phyloP scores from a whole-genome alignment of 2,888 invertebrate genomes.

The Dryobota labecula region DNA sequence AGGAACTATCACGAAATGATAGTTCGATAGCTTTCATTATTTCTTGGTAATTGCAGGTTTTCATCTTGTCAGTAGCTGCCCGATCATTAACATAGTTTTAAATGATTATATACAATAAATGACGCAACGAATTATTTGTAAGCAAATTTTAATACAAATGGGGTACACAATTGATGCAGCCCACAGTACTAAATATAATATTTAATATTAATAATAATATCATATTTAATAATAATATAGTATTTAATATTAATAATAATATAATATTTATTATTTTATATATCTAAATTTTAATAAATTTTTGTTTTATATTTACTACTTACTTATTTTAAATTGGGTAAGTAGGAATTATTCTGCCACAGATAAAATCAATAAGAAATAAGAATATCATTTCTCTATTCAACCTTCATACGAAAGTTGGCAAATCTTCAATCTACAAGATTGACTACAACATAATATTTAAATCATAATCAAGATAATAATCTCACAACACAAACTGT shows the following conservation, averaged over 20 bases:
- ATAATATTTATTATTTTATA: too few relatives aligned
- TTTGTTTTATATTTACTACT: too few relatives aligned
- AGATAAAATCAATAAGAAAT: slow-evolving; percentile 25
- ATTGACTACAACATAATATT: slow-evolving; percentile 48
- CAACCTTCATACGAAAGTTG: slow-evolving; percentile 15
- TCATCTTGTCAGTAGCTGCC: neutral
- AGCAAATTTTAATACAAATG: too few relatives aligned
- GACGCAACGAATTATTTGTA: too few relatives aligned
- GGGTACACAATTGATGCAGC: too few relatives aligned
- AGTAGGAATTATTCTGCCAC: neutral
- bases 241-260: too few relatives aligned
- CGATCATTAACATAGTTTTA: too few relatives aligned
- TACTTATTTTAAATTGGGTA: slow-evolving; percentile 37
- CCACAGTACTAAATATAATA: too few relatives aligned
- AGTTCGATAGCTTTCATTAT: neutral
- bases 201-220: too few relatives aligned
- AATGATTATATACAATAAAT: too few relatives aligned
- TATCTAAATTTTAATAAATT: too few relatives aligned
- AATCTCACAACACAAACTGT: slow-evolving; percentile 37
- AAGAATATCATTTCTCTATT: slow-evolving; percentile 28
- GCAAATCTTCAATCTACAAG: slow-evolving; percentile 35
- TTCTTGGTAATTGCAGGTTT: neutral
- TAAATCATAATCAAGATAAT: slow-evolving; percentile 52
- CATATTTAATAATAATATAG: too few relatives aligned
- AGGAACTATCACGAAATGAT: neutral